These are phyloP conservation scores for Elephantulus edwardii DNA, from an alignment of 2,113 vertebrate species.

Conservation along the genomic window DNA sequence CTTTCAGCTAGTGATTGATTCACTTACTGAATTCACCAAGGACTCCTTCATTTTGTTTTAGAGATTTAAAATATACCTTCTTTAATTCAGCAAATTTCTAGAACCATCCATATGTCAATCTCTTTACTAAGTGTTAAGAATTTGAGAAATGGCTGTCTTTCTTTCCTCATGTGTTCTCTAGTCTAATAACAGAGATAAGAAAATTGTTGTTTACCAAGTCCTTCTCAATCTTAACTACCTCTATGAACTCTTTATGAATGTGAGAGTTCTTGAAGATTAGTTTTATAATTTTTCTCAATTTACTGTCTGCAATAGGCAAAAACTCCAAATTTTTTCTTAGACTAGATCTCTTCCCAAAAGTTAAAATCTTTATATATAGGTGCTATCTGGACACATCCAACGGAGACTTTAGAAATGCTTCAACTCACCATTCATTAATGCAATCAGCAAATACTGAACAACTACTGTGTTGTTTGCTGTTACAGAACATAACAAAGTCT, in stretches of 20 bases:
- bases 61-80: too few relatives aligned
- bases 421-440: not conserved
- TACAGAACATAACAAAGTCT: conserved; percentile 3
- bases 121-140: too few relatives aligned
- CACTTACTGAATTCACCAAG: too few relatives aligned
- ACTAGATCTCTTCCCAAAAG: not conserved
- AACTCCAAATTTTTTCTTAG: not conserved
- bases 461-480: not conserved
- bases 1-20: too few relatives aligned
- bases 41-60: too few relatives aligned
- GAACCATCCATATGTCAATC: too few relatives aligned
- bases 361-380: not conserved
- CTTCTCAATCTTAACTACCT: not conserved
- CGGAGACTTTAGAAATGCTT: not conserved
- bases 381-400: not conserved
- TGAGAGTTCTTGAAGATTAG: not conserved
- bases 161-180: too few relatives aligned
- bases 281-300: conserved; percentile 21
- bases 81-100: too few relatives aligned
- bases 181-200: too few relatives aligned
- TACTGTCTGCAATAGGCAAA: not conserved
- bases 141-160: too few relatives aligned
- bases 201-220: too few relatives aligned
- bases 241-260: conserved; percentile 4
- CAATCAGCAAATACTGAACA: conserved; percentile 11